Evolutionary conservation across 1,140 invertebrate genomes (phyloP).

Genomic region (Melitaea cinxia): DNA sequence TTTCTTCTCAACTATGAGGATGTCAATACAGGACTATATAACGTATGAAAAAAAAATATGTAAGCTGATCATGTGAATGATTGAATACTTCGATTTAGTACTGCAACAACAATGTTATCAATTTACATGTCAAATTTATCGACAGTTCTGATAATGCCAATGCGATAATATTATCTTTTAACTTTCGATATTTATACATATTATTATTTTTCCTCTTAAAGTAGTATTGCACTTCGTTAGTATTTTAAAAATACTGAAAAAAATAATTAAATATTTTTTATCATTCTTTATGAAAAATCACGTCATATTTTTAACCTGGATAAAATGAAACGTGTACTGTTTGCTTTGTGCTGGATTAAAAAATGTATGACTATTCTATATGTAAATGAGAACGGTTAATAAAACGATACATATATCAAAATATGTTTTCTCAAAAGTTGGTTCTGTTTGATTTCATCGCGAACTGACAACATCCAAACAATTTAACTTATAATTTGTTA

Average conservation of each 20-base stretch:
- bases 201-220: background rate
- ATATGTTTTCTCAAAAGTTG: constrained; percentile 11
- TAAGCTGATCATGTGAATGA: no score
- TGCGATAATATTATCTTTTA: background rate
- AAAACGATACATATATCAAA: constrained; percentile 1
- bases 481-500: background rate
- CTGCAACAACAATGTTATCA: background rate
- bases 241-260: no score
- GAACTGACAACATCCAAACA: background rate
- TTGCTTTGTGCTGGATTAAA: background rate
- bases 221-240: background rate
- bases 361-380: background rate
- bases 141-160: background rate
- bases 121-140: background rate
- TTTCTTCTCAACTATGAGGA: no score
- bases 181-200: background rate
- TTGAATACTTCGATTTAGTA: no score
- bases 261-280: background rate
- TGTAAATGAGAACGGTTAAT: constrained; percentile 2
- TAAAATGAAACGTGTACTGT: background rate
- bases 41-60: no score
- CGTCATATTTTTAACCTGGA: constrained; percentile 3
- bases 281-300: background rate
- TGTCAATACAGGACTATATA: no score
- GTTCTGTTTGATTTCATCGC: constrained; percentile 10